phyloP scores from a whole-genome alignment of 2,888 invertebrate genomes.

The Sialis lutaria region DNA sequence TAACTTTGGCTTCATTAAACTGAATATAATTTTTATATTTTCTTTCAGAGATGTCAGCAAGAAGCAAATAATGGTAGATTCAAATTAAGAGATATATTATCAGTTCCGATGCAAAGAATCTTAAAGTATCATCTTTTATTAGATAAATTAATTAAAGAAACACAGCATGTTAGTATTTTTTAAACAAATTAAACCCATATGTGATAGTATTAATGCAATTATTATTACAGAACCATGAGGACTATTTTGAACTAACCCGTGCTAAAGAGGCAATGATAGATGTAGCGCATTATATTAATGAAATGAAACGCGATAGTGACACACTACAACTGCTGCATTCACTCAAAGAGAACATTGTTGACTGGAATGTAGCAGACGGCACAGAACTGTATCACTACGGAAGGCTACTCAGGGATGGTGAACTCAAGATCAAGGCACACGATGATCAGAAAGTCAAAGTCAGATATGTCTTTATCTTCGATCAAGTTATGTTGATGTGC shows the following conservation, averaged over 20 bases:
- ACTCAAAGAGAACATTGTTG: constrained; percentile 74
- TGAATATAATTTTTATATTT: too few relatives aligned
- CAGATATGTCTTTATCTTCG: constrained; percentile 93
- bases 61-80: constrained; percentile 91
- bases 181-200: constrained; percentile 1
- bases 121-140: constrained; percentile 91
- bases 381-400: constrained; percentile 80
- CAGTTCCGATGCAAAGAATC: constrained; percentile 96
- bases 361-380: constrained; percentile 65
- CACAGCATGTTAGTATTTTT: constrained; percentile 45
- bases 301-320: constrained; percentile 93
- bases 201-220: neutral
- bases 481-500: constrained; percentile 89
- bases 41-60: constrained; percentile 67
- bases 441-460: constrained; percentile 71
- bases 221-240: constrained; percentile 53
- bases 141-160: constrained; percentile 75
- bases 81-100: constrained; percentile 84
- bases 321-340: constrained; percentile 77
- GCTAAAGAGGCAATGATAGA: constrained; percentile 94
- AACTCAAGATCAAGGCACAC: constrained; percentile 79
- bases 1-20: too few relatives aligned
- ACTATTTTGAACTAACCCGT: constrained; percentile 61
- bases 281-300: constrained; percentile 93
- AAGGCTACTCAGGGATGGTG: constrained; percentile 81